Conservation (phyloP, 2,113 vertebrate genomes). For the Nibea albiflora region DNA sequence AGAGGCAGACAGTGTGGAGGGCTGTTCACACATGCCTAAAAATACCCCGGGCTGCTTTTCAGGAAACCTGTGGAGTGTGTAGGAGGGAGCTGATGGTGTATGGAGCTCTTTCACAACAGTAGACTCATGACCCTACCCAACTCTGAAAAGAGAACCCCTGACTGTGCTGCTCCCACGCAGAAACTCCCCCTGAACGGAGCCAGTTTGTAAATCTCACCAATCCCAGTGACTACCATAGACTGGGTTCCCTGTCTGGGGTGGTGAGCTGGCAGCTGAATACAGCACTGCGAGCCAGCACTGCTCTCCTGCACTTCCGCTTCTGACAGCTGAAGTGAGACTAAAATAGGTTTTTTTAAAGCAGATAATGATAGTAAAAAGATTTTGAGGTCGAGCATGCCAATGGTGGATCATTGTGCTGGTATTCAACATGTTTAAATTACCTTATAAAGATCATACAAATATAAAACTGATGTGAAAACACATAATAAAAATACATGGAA, state of each 20-base stretch:
- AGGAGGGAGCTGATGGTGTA: conserved; percentile 50
- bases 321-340: conserved; percentile 12
- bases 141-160: conserved; percentile 10
- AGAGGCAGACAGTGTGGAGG: conserved; percentile 27
- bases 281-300: background rate
- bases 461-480: too few species aligned
- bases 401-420: background rate
- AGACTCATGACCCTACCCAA: conserved; percentile 20
- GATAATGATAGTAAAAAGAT: background rate
- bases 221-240: background rate
- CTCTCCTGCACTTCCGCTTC: conserved; percentile 12
- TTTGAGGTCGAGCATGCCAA: background rate
- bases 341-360: background rate
- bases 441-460: background rate
- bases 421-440: background rate
- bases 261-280: background rate
- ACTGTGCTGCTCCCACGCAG: conserved; percentile 29
- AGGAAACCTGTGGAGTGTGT: conserved; percentile 69
- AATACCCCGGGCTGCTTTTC: conserved; percentile 59
- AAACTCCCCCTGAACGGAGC: conserved; percentile 17
- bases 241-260: background rate
- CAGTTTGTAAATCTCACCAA: conserved; percentile 16
- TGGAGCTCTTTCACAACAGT: conserved; percentile 19
- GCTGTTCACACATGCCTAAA: conserved; percentile 60
- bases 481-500: too few species aligned